Evolutionary conservation across 92 coral and sea anemone genomes (phyloP).

Genomic region (Scolanthus callimorphus): DNA sequence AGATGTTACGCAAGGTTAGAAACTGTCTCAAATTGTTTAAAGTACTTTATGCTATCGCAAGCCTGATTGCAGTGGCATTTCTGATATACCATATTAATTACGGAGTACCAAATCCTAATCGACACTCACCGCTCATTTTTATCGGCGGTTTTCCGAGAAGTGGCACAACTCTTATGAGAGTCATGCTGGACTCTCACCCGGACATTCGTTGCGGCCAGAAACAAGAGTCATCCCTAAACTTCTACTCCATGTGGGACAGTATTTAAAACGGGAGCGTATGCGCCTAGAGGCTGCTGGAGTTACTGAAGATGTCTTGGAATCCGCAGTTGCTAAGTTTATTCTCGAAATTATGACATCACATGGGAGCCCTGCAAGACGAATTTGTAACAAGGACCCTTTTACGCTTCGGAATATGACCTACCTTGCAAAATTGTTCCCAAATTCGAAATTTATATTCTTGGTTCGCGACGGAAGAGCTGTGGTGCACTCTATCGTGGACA

Average conservation of each 20-base stretch:
- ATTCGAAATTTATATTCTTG: conserved; percentile 80
- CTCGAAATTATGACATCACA: conserved; percentile 66
- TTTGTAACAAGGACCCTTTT: conserved; percentile 90
- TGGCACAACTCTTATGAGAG: conserved; percentile 97
- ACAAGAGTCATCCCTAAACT: conserved; percentile 87
- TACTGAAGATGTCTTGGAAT: conserved; percentile 51
- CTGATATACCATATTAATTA: too few species aligned
- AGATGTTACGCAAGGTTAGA: too few species aligned
- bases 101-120: too few species aligned
- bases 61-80: too few species aligned
- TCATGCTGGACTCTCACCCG: conserved; percentile 88
- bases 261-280: conserved; percentile 30
- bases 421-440: conserved; percentile 79
- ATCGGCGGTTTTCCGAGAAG: conserved; percentile 97
- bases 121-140: conserved; percentile 69
- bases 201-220: conserved; percentile 95
- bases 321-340: conserved; percentile 78
- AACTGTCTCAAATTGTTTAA: too few species aligned
- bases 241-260: conserved; percentile 50
- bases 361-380: conserved; percentile 56
- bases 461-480: conserved; percentile 96
- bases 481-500: conserved; percentile 67
- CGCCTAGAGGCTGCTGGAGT: conserved; percentile 89
- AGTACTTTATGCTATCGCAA: too few species aligned
- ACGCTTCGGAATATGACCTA: conserved; percentile 77